A percentile compares a stretch with the other conserved stretches of the same genome.
phyloP scores from a whole-genome alignment of 2,888 invertebrate genomes.

The Xestia rhomboidea region DNA sequence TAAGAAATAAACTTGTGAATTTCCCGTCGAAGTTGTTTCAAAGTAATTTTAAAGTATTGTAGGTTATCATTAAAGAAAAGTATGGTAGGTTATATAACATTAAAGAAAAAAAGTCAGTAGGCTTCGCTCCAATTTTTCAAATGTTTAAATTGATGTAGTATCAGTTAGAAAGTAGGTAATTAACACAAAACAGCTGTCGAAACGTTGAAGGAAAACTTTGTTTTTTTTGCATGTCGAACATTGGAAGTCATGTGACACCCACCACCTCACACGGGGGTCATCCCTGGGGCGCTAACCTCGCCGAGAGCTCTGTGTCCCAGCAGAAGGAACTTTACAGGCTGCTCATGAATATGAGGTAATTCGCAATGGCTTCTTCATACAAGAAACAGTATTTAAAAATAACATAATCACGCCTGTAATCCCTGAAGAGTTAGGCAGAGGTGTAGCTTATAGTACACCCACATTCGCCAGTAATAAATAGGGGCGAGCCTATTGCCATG shows the following conservation, averaged over 20 bases:
- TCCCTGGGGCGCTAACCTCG: not conserved
- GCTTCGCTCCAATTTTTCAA: not conserved
- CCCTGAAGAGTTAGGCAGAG: no score
- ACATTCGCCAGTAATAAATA: not conserved
- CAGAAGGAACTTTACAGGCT: not conserved
- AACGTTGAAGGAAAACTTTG: not conserved
- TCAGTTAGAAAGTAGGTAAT: not conserved
- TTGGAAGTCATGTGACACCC: conserved; percentile 1
- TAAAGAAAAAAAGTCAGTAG: not conserved
- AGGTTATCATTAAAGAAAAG: not conserved
- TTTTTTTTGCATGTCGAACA: not conserved
- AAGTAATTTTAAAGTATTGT: not conserved
- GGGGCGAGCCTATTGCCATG: not conserved
- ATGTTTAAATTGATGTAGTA: not conserved
- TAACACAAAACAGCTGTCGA: not conserved
- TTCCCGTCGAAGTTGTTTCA: not conserved
- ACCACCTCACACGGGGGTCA: not conserved
- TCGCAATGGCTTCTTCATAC: not conserved
- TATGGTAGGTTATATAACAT: no score
- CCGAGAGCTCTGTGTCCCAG: not conserved
- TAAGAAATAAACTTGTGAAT: not conserved
- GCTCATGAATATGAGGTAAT: not conserved
- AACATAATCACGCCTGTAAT: not conserved
- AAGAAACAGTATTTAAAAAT: not conserved
- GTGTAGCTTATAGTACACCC: no score